Evolutionary conservation across 2,113 vertebrate species (phyloP).

Genomic region (Malurus alboscapulatus): DNA sequence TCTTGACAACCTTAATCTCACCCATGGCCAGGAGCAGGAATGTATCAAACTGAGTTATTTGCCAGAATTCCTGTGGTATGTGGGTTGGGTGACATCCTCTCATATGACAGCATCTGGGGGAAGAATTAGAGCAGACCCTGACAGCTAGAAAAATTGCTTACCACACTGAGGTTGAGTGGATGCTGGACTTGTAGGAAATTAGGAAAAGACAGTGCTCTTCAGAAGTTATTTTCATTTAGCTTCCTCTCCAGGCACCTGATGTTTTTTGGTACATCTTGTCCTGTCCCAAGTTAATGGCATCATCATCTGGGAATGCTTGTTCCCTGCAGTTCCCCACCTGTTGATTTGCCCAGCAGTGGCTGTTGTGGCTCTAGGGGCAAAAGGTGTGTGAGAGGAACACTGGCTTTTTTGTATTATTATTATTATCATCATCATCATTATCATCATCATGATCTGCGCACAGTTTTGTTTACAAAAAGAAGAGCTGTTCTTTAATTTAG

Average conservation of each 20-base stretch:
- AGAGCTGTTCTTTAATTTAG: neutral
- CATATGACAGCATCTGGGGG: neutral
- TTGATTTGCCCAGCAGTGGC: neutral
- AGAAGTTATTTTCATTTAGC: neutral
- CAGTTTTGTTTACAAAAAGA: neutral
- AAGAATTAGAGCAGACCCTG: neutral
- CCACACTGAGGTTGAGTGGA: neutral
- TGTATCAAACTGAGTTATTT: neutral
- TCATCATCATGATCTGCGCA: neutral
- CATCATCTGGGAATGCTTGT: accelerated
- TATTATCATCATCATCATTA: neutral
- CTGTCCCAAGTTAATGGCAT: neutral
- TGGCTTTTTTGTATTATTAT: neutral
- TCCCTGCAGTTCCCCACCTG: neutral
- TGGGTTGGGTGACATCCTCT: neutral
- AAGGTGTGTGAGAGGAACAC: neutral
- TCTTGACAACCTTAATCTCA: neutral
- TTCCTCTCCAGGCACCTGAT: neutral
- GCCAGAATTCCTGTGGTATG: neutral
- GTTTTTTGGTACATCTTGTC: neutral
- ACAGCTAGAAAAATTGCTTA: neutral
- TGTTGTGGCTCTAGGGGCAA: neutral
- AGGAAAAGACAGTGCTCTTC: neutral
- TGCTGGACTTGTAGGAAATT: neutral
- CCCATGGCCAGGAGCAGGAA: neutral